A percentile compares a stretch with the other conserved stretches of the same genome.
phyloP scores from a whole-genome alignment of 2,888 invertebrate species.

The Eremobia ochroleuca region DNA sequence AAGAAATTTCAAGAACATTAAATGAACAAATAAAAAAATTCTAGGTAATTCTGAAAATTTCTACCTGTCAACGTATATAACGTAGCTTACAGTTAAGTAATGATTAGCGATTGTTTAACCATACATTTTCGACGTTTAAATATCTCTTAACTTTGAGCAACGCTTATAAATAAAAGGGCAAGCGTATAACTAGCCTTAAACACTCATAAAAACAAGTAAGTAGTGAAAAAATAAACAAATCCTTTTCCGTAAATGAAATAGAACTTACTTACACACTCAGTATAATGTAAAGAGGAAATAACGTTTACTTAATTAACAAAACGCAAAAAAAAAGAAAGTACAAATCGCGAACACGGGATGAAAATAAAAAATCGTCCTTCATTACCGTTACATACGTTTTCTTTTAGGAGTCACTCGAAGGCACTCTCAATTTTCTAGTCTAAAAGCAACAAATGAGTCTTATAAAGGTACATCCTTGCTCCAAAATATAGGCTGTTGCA shows the following conservation, averaged over 20 bases:
- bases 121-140: no score
- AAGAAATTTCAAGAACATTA: no score
- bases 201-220: neutral
- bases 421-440: slow-evolving; percentile 77
- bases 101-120: no score
- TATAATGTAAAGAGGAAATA: neutral
- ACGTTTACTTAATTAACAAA: slow-evolving; percentile 42
- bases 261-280: neutral
- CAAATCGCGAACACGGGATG: slow-evolving; percentile 34
- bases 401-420: slow-evolving; percentile 74
- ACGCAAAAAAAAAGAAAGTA: slow-evolving; percentile 10
- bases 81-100: no score
- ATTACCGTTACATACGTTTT: slow-evolving; percentile 72
- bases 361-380: slow-evolving; percentile 64
- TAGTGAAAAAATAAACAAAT: neutral
- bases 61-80: no score
- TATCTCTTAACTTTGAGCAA: no score
- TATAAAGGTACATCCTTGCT: slow-evolving; percentile 68
- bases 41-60: no score
- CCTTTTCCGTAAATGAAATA: neutral
- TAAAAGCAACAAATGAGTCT: slow-evolving; percentile 75
- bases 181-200: neutral
- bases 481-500: slow-evolving; percentile 4
- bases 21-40: no score
- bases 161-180: neutral